Evolutionary conservation across 2,113 vertebrate species (phyloP).

Genomic region (Sisor rabdophorus): DNA sequence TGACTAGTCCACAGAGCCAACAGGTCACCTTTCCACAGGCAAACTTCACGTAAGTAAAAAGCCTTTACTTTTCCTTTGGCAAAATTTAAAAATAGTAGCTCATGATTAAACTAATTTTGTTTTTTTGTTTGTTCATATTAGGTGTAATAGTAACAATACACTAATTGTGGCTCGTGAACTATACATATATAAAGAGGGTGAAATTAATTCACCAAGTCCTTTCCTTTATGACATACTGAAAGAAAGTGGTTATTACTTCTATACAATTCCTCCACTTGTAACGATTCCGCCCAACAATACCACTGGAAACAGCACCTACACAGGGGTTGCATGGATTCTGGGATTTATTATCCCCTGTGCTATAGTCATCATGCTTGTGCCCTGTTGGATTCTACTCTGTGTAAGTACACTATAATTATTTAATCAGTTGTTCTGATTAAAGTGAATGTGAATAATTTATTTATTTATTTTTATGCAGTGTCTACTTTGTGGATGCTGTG

Average conservation of each 20-base stretch:
- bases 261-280: neutral
- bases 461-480: constrained; percentile 6
- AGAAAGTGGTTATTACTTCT: neutral
- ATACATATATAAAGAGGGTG: neutral
- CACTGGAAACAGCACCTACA: neutral
- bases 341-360: constrained; percentile 7
- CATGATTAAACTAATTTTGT: neutral
- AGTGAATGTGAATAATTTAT: neutral
- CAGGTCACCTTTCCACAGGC: rapidly evolving
- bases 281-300: neutral
- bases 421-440: neutral
- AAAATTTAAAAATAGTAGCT: neutral
- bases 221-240: neutral
- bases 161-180: neutral
- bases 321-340: constrained; percentile 5
- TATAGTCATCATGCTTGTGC: constrained; percentile 14
- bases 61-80: neutral
- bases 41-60: neutral
- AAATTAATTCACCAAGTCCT: neutral
- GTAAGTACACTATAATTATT: neutral
- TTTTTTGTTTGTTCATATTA: constrained; percentile 1
- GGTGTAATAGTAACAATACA: neutral
- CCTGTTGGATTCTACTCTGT: constrained; percentile 31
- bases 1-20: neutral
- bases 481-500: constrained; percentile 28